Base-by-base conservation (phyloP, 2,797 vertebrate species). In the Todus mexicanus region DNA sequence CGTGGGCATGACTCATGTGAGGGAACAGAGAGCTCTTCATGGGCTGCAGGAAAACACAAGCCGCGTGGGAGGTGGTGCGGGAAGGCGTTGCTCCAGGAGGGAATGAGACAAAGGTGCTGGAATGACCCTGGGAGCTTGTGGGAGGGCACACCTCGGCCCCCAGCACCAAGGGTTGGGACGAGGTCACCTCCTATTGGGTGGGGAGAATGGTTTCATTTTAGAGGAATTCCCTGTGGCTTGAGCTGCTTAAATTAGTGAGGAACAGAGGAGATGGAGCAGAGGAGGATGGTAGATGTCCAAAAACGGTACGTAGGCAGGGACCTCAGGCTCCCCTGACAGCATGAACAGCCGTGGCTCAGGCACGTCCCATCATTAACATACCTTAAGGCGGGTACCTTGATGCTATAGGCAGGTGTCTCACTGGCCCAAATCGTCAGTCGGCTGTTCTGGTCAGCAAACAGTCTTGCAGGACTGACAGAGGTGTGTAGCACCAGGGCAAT, bases 21-120 rank as follows among this genome's bases (percentile, higher is more conserved):
- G 53, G 73, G 69, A 95, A 94, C 92, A 96, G 94, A 94, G 87
- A 9, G 73, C 50, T 56, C 94, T 93, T 95, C 93, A 92, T 85
- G 81, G 78, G 84, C 75, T 6, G 1, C 27, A 23, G 76, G 48
- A 79, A 88, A 94, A 66, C 80, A 74, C 23, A 31, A 63, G 45
- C 45, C 14, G 12, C 11, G 68, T 84, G 92, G 84, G 93, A 87
- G 71, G 71, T 5, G 3, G 43, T 12, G 21, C 37, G 9, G 64
- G 69, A 92, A 68, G 74, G 64, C 42, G 3, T 38, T 5, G 19
- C 61, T 91, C 65, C 56, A 4, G 57, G 54, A 75, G 64, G 42
- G 83, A 82, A 76, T 71, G 86, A 94, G 88, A 26, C 86, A 59
- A 76, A 94, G 91, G 83, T 87, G 77, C n/a, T 35, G 75, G 88